These are phyloP conservation scores for Neofelis nebulosa DNA, from an alignment of 2,113 vertebrate species.

Conservation along the genomic window DNA sequence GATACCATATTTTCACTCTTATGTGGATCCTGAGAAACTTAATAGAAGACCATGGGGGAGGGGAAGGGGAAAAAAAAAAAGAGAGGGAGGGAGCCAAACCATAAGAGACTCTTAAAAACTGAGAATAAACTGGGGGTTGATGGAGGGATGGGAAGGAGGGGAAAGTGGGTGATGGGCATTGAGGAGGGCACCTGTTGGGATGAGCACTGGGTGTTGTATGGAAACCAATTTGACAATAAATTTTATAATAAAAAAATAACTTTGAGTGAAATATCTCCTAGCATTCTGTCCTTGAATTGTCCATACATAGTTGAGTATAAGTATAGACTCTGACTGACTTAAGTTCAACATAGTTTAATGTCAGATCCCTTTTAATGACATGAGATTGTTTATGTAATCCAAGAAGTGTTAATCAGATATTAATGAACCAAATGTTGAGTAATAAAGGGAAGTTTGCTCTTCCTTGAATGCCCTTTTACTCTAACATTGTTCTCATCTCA, in stretches of 20 bases:
- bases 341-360: neutral
- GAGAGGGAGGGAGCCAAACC: too few species aligned
- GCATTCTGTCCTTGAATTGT: neutral
- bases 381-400: neutral
- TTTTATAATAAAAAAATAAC: neutral
- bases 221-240: too few species aligned
- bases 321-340: neutral
- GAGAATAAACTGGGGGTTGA: too few species aligned
- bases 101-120: too few species aligned
- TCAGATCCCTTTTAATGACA: neutral
- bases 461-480: neutral
- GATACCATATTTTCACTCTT: too few species aligned
- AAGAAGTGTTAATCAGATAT: neutral
- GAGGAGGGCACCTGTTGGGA: too few species aligned
- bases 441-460: neutral
- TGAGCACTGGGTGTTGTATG: too few species aligned
- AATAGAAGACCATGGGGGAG: too few species aligned
- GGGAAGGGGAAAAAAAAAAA: too few species aligned
- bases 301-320: neutral
- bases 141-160: too few species aligned
- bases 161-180: too few species aligned
- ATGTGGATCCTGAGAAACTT: too few species aligned
- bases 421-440: neutral
- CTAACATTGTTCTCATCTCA: neutral
- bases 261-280: neutral